Evolutionary conservation across 1,140 invertebrate species (phyloP).

Genomic region (Steinernema feltiae): DNA sequence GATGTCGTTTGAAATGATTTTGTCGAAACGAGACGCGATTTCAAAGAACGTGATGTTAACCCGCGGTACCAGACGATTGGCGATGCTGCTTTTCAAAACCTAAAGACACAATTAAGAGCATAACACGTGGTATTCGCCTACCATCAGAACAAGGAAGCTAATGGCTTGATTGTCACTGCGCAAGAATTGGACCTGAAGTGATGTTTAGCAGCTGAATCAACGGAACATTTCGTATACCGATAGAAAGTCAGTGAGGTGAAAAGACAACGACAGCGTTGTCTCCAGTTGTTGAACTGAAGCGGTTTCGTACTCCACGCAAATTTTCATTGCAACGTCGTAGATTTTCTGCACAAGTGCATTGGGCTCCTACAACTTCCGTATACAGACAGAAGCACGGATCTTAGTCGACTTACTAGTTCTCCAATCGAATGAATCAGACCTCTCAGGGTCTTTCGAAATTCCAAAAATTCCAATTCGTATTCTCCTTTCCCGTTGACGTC

Average conservation of each 20-base stretch:
- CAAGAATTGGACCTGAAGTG: neutral
- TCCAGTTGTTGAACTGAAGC: neutral
- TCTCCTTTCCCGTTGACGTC: constrained; percentile 33
- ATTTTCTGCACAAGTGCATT: no score
- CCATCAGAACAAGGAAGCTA: neutral
- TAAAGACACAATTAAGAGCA: neutral
- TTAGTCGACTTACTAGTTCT: constrained; percentile 14
- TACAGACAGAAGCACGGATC: neutral
- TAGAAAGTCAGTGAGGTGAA: neutral
- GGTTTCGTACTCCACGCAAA: neutral
- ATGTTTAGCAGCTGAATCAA: neutral
- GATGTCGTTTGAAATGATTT: neutral
- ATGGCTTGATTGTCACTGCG: neutral
- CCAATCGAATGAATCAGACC: constrained; percentile 25
- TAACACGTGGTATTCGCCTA: neutral
- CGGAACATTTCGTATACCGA: neutral
- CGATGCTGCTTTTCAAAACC: neutral
- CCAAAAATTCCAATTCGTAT: constrained; percentile 28
- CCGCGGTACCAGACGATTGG: neutral
- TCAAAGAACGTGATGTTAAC: neutral
- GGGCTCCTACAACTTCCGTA: no score
- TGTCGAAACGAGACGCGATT: constrained; percentile 12
- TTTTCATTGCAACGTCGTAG: neutral
- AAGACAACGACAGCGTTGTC: neutral
- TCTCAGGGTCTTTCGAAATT: constrained; percentile 25